Evolutionary conservation across 1,140 invertebrate genomes (phyloP).

Genomic region (Nasonia vitripennis): DNA sequence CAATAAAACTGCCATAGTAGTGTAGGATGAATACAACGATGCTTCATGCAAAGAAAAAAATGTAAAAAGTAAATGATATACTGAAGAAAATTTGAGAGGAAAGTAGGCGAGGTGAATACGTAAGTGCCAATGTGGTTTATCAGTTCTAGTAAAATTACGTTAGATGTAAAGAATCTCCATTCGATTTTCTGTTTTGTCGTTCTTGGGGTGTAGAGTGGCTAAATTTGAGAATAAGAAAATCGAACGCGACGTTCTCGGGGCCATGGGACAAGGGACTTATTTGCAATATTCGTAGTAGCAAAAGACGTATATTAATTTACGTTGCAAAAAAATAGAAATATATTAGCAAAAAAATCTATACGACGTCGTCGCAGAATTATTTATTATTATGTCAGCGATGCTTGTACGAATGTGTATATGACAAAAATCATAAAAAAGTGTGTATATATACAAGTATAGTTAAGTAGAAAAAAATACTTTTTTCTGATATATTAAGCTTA

Average conservation of each 20-base stretch:
- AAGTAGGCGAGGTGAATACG: background rate
- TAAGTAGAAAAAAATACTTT: background rate
- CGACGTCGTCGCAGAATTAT: background rate
- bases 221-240: conserved; percentile 39
- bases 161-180: conserved; percentile 39
- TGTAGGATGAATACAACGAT: background rate
- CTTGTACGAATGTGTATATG: background rate
- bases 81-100: background rate
- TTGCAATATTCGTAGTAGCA: conserved; percentile 34
- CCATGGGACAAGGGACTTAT: conserved; percentile 24
- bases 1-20: background rate
- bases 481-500: background rate
- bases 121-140: conserved; percentile 21
- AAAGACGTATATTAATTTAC: background rate
- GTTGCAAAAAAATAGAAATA: conserved; percentile 1
- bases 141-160: background rate
- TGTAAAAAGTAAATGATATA: background rate
- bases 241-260: conserved; percentile 36
- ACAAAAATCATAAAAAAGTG: background rate
- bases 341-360: background rate
- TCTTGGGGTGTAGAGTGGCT: background rate
- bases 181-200: conserved; percentile 30
- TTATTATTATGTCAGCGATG: background rate
- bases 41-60: background rate
- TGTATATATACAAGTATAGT: background rate